Base-by-base conservation (phyloP, 2,888 invertebrate species). In the Gnatocerus cornutus region DNA sequence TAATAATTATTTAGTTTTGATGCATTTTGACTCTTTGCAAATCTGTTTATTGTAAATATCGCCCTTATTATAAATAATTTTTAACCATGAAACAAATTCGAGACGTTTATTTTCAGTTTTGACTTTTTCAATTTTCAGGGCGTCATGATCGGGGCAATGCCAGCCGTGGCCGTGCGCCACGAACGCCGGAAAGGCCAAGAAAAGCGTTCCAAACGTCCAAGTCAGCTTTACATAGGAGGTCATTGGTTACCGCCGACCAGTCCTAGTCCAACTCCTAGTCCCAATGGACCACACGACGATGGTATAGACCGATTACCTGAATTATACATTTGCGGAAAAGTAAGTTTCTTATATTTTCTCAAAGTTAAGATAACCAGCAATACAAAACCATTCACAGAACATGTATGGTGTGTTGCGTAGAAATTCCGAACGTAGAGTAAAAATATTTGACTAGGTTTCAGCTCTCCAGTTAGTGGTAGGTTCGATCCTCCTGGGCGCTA, bases 111-210 rank as follows among this genome's bases (percentile, higher is more conserved):
- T n/a, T n/a, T n/a, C n/a, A n/a, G n/a, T n/a, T n/a, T n/a, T n/a
- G n/a, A n/a, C n/a, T n/a, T n/a, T n/a, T n/a, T n/a, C n/a, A n/a
- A n/a, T 50, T 63, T 46, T 8, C 43, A 50, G 52, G 85, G 77
- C 90, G 88, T 85, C 12, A 94, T 94, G 94, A 94, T 94, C 83
- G 93, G 93, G 78, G 93, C 94, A 72, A 93, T 94, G 93, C 93
- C 93, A 84, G 93, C 94, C 76, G 93, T 94, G 85, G 93, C 94
- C 66, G 92, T 93, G 55, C 91, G 93, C 84, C 93, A 93, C 84
- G 93, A 93, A 85, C 87, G 93, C 77, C 88, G 92, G 69, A 90
- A 93, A 73, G 84, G 84, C 7, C 90, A 89, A 78, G 92, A 93
- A 84, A 92, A 92, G 84, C 87, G 91, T 64, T 84, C 85, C 75